Base-by-base conservation (phyloP, 1,140 invertebrate species). In the Pseudomyrmex sp. region DNA sequence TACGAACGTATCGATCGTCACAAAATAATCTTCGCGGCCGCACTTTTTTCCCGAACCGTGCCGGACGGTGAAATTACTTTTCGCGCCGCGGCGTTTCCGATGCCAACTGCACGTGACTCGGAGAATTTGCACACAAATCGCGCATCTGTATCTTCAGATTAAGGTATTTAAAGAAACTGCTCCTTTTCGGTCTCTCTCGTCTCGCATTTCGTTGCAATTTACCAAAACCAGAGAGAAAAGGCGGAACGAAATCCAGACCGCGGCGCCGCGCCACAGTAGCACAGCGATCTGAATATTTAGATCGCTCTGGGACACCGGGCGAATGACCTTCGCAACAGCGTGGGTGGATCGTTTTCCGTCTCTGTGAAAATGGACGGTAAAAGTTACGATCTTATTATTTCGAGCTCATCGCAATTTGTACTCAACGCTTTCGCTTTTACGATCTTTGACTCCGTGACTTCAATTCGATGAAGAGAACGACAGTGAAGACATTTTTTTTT, bases 261-360 rank as follows among this genome's bases (percentile, higher is more conserved):
- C 54, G 35, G 35, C 54, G 44, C 23, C 44, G 15, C 52, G n/a
- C 5, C 62, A 44, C 56, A 46, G 46, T 82, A 20, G 59, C 59
- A 48, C 48, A 61, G 59, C 50, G 76, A 88, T 89, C 82, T 90
- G 88, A 90, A 90, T 90, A 90, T 90, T 90, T 90, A 90, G 85
- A 89, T 90, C 82, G 83, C 52, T 66, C 82, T 54, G 82, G 77
- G 76, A 72, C 85, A 75, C 35, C 65, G 56, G 66, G 62, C 66
- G 74, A 84, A 80, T 70, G 74, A 80, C 86, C 74, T 58, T 69
- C 26, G 61, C 54, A 59, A 59, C 46, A 70, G 50, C 69, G 59
- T 69, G 58, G 72, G 70, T 72, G 26, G 75, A 85, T 88, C 87
- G 86, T 82, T 85, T 85, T 72, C 76, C 80, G 54, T 52, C 52